Base-by-base conservation (phyloP, 2,888 invertebrate species). In the Parnassius glacialis region DNA sequence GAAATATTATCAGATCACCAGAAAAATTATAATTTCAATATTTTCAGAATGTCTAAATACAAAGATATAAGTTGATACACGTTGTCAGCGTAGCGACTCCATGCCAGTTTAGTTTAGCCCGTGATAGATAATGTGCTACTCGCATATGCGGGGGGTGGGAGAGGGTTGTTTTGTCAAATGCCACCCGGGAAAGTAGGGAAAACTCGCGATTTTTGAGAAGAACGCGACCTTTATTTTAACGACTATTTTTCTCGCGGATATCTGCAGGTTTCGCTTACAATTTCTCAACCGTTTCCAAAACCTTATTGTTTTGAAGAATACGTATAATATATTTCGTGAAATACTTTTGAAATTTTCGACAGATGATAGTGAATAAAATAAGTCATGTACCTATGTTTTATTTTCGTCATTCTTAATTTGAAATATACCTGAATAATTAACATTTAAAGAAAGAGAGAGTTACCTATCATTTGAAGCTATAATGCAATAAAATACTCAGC, bases 101-200 rank as follows among this genome's bases (percentile, higher is more conserved):
- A 84, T 61, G 10, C 65, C 62, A 59, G 65, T 62, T 64, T 66
- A 67, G 72, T 73, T 74, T 82, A 78, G 81, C 80, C 75, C 75
- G 76, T 84, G 88, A 89, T 87, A 89, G 89, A 88, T 90, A 90
- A 90, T 84, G 81, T 87, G 86, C 84, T 84, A 84, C 87, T 85
- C 84, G 79, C 86, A 84, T 84, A 83, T 83, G 84, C 76, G 79
- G 76, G 69, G 71, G 67, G 71, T 67, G 71, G 72, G 67, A 68
- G 68, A 64, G 79, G 84, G 84, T 78, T 85, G 86, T 86, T 88
- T 85, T 87, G 88, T 89, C 90, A 89, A 87, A 89, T 76, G 84
- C 83, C 84, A 82, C 80, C 79, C 78, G 70, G 74, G 79, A 76
- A 76, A 78, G 72, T 75, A 76, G 72, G 75, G 74, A 74, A 76